Evolutionary conservation across 2,113 vertebrate genomes (phyloP).

Genomic region (Misgurnus mizolepis): DNA sequence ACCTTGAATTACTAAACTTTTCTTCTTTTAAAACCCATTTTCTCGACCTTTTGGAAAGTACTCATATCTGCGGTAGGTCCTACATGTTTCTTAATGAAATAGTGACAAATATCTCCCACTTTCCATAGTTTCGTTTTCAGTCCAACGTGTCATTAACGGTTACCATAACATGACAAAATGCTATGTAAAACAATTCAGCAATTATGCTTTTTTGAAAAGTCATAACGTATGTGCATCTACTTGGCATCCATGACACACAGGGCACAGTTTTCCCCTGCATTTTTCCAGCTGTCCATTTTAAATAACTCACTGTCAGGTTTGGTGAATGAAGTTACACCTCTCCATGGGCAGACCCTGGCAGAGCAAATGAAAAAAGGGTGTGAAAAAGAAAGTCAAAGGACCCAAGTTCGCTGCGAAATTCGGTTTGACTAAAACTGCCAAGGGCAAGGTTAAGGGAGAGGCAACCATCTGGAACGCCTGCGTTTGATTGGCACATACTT

Average conservation of each 20-base stretch:
- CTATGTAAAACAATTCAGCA: slow-evolving; percentile 75
- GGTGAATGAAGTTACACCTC: slow-evolving; percentile 73
- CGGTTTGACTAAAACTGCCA: slow-evolving; percentile 79
- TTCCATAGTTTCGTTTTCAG: slow-evolving; percentile 72
- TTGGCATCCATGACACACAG: slow-evolving; percentile 63
- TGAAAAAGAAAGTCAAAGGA: slow-evolving; percentile 29
- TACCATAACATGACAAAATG: slow-evolving; percentile 73
- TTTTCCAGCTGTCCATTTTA: slow-evolving; percentile 76
- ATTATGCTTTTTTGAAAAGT: slow-evolving; percentile 71
- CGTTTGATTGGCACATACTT: slow-evolving; percentile 84
- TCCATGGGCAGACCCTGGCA: slow-evolving; percentile 62
- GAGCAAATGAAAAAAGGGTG: slow-evolving; percentile 44
- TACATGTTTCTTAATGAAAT: slow-evolving; percentile 77
- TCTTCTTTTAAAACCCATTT: neutral
- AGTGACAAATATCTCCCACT: slow-evolving; percentile 78
- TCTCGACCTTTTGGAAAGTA: slow-evolving; percentile 6
- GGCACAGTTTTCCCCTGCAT: slow-evolving; percentile 56
- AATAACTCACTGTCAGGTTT: slow-evolving; percentile 58
- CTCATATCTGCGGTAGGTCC: slow-evolving; percentile 68
- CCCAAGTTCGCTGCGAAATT: slow-evolving; percentile 68
- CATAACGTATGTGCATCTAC: slow-evolving; percentile 78
- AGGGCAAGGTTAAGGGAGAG: slow-evolving; percentile 81
- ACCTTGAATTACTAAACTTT: too few species aligned
- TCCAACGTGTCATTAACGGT: slow-evolving; percentile 83
- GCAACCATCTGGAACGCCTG: slow-evolving; percentile 83